A percentile compares a stretch with the other conserved stretches of the same genome.
phyloP scores from a whole-genome alignment of 2,113 vertebrate species.

The Laterallus jamaicensis region DNA sequence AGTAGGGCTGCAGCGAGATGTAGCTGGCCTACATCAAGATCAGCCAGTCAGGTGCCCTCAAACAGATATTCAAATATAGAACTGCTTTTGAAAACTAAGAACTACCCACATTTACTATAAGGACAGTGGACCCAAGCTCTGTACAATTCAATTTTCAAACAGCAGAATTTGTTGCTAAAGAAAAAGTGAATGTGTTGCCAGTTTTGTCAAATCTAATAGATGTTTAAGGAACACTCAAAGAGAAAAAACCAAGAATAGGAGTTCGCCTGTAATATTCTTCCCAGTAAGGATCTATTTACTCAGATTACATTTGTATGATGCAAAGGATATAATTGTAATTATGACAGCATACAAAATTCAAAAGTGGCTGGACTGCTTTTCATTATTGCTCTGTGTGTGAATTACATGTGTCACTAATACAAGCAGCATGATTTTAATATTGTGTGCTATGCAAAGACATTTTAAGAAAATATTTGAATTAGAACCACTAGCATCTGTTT shows the following conservation, averaged over 20 bases:
- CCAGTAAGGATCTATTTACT: slow-evolving; percentile 31
- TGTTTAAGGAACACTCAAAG: neutral
- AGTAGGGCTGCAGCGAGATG: too few relatives aligned
- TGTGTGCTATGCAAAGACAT: neutral
- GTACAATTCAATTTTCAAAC: neutral
- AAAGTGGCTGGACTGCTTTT: slow-evolving; percentile 31
- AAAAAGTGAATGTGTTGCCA: slow-evolving; percentile 13
- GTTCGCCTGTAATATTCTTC: neutral
- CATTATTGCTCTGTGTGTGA: slow-evolving; percentile 47
- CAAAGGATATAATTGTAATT: neutral
- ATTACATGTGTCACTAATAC: slow-evolving; percentile 29
- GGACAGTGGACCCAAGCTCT: neutral
- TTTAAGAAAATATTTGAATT: slow-evolving; percentile 30
- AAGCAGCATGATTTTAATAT: slow-evolving; percentile 21
- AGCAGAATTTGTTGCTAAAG: slow-evolving; percentile 30
- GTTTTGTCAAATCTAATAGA: neutral
- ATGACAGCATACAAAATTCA: slow-evolving; percentile 5
- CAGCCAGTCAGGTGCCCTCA: too few relatives aligned
- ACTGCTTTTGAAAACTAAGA: neutral
- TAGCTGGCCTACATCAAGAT: too few relatives aligned
- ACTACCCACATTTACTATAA: neutral
- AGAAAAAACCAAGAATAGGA: neutral
- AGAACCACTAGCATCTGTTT: slow-evolving; percentile 7
- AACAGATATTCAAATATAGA: neutral
- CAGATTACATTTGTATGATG: slow-evolving; percentile 9